Evolutionary conservation across 1,140 invertebrate genomes (phyloP).

Genomic region (Heterodera schachtii): DNA sequence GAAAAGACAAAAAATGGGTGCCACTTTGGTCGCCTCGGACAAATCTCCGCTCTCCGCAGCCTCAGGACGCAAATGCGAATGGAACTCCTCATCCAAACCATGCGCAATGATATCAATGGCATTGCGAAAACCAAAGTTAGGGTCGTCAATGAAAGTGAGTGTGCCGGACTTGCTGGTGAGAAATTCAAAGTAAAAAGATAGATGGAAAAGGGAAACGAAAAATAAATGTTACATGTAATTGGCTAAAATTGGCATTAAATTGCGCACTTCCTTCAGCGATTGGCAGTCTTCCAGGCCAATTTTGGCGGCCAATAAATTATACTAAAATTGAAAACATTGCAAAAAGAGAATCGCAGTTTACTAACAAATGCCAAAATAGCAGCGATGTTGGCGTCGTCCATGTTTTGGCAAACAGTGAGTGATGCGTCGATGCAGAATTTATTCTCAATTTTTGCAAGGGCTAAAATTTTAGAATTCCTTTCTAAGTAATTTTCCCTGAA

Average conservation of each 20-base stretch:
- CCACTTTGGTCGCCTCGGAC: not conserved
- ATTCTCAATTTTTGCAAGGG: too few relatives aligned
- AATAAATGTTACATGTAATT: not conserved
- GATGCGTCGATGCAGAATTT: not conserved
- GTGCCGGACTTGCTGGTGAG: not conserved
- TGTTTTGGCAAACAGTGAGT: not conserved
- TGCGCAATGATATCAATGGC: not conserved
- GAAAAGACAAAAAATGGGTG: not conserved
- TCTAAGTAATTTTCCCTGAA: too few relatives aligned
- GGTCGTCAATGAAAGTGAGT: not conserved
- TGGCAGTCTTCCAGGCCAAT: constrained; percentile 6
- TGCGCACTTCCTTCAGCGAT: not conserved
- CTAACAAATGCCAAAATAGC: not conserved
- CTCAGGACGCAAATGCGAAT: not conserved
- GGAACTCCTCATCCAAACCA: not conserved
- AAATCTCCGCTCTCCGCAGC: not conserved
- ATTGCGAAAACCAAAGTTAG: not conserved
- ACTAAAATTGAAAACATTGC: not conserved
- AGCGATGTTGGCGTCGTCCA: not conserved
- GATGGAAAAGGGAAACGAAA: not conserved
- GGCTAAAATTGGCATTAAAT: constrained; percentile 17
- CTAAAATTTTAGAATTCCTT: too few relatives aligned
- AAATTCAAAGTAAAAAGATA: not conserved
- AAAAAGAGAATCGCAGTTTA: not conserved
- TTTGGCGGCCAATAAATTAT: constrained; percentile 8